Percentiles rank a stretch among this genome's conserved stretches.
phyloP scores from a whole-genome alignment of 2,797 vertebrate species.

The Hapalemur alaotrensis region DNA sequence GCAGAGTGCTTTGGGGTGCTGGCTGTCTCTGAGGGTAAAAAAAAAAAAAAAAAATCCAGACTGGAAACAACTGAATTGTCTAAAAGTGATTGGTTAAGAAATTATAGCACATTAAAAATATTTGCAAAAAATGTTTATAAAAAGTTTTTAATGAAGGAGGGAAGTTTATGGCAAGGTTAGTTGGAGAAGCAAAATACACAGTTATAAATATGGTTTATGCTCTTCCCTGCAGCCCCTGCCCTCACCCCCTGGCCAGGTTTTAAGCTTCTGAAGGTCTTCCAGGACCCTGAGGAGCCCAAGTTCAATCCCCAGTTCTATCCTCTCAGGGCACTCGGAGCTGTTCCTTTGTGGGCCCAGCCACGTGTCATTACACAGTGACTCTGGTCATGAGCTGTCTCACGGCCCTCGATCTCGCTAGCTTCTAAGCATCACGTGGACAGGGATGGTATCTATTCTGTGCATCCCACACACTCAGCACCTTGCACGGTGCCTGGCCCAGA shows the following conservation, averaged over 20 bases:
- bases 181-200: background rate
- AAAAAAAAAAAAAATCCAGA: background rate
- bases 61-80: background rate
- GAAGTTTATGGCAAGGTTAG: background rate
- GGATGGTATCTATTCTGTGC: background rate
- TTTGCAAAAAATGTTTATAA: background rate
- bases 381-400: background rate
- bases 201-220: too few species aligned
- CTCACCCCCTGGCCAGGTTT: background rate
- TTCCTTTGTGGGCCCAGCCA: background rate
- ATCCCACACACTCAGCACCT: background rate
- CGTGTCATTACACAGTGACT: background rate
- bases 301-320: background rate
- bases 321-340: background rate
- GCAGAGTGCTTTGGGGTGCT: background rate
- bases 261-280: background rate
- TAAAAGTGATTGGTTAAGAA: background rate
- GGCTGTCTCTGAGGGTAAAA: background rate
- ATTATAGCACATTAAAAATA: background rate
- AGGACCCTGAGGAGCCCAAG: background rate
- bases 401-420: background rate
- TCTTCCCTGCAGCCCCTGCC: accelerated
- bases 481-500: background rate
- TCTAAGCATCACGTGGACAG: background rate
- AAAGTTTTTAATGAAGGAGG: background rate